phyloP scores from a whole-genome alignment of 2,797 vertebrate species.

The Enteromius anoplus region DNA sequence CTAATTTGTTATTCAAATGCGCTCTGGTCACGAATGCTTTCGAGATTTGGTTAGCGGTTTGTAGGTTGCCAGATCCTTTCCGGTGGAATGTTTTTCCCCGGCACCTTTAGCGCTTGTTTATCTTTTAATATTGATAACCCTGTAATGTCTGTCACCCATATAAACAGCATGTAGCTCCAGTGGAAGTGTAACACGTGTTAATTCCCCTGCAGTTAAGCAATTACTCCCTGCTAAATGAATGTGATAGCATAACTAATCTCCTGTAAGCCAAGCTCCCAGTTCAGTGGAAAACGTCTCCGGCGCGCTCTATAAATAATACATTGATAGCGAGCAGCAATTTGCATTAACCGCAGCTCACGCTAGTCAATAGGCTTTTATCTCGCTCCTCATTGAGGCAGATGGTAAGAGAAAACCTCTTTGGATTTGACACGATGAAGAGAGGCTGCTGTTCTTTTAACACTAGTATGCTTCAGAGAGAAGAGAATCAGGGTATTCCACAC shows the following conservation, averaged over 20 bases:
- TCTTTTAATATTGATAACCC: constrained; percentile 50
- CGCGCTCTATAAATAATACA: constrained; percentile 80
- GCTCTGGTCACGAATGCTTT: constrained; percentile 42
- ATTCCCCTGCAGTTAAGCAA: constrained; percentile 81
- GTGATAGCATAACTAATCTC: constrained; percentile 82
- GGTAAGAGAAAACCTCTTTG: constrained; percentile 69
- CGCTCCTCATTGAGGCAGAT: constrained; percentile 71
- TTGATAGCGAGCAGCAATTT: constrained; percentile 79
- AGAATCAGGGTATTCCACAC: constrained; percentile 17
- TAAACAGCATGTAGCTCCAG: constrained; percentile 61
- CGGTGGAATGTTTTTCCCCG: constrained; percentile 13
- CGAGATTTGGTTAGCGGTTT: constrained; percentile 48
- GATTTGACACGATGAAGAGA: constrained; percentile 69
- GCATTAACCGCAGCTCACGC: constrained; percentile 78
- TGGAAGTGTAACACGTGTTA: constrained; percentile 72
- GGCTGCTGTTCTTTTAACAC: constrained; percentile 36
- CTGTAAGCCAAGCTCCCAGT: constrained; percentile 81
- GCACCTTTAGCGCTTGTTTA: constrained; percentile 47
- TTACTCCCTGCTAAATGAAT: constrained; percentile 81
- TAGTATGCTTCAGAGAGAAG: constrained; percentile 14
- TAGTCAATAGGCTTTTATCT: constrained; percentile 83
- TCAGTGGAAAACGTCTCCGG: constrained; percentile 77
- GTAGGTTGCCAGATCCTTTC: constrained; percentile 36
- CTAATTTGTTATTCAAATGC: constrained; percentile 53
- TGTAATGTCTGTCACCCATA: constrained; percentile 49